These are phyloP conservation scores for Pachymerium ferrugineum DNA, from an alignment of 2,888 invertebrate species.

Conservation along the genomic window DNA sequence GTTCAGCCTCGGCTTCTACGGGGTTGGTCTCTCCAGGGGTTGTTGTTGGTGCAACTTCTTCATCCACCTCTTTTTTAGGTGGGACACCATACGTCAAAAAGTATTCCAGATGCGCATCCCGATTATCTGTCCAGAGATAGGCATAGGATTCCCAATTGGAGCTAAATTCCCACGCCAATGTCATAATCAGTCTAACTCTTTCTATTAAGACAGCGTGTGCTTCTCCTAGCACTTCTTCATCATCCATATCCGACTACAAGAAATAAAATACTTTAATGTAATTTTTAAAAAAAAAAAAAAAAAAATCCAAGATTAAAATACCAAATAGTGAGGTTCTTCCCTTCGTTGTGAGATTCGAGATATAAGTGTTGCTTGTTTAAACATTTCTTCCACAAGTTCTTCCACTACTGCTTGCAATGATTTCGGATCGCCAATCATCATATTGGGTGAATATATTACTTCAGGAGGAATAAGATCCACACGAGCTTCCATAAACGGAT, in stretches of 20 bases:
- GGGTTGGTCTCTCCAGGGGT: too few species aligned
- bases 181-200: constrained; percentile 59
- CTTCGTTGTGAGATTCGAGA: constrained; percentile 58
- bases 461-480: constrained; percentile 76
- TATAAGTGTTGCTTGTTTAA: constrained; percentile 72
- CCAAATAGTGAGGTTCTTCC: not conserved
- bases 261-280: too few species aligned
- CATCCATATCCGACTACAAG: constrained; percentile 61
- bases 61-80: not conserved
- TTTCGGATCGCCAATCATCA: constrained; percentile 71
- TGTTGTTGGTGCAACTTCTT: too few species aligned
- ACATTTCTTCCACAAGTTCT: constrained; percentile 71
- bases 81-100: constrained; percentile 59
- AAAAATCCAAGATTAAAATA: not conserved
- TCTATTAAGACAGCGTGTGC: constrained; percentile 79
- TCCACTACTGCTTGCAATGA: constrained; percentile 73
- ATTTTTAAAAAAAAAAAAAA: constrained; percentile 42
- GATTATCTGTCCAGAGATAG: constrained; percentile 85
- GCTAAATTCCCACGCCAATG: constrained; percentile 50
- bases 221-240: constrained; percentile 72
- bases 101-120: constrained; percentile 78
- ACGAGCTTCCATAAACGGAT: constrained; percentile 79
- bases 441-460: constrained; percentile 75
- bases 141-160: constrained; percentile 60
- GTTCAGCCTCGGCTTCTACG: constrained; percentile 8